Evolutionary conservation across 2,888 invertebrate species (phyloP).

Genomic region (Lissocephala sabroskyi): DNA sequence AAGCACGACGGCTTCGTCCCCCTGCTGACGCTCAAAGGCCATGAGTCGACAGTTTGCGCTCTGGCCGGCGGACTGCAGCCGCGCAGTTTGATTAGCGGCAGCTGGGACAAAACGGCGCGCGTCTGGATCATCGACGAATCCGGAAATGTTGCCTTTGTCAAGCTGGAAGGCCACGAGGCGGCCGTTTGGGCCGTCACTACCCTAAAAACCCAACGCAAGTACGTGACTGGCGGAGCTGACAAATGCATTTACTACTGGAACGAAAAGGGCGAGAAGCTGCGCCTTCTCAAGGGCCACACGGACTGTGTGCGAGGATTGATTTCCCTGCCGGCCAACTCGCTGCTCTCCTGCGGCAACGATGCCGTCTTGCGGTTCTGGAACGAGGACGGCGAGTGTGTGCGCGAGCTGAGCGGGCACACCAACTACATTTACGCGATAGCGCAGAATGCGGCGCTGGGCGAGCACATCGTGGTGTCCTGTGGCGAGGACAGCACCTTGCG

Average conservation of each 20-base stretch:
- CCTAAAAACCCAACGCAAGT: slow-evolving; percentile 66
- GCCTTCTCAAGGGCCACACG: slow-evolving; percentile 84
- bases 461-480: slow-evolving; percentile 82
- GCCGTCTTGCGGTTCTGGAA: slow-evolving; percentile 90
- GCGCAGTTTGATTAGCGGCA: slow-evolving; percentile 84
- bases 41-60: slow-evolving; percentile 75
- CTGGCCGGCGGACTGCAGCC: slow-evolving; percentile 73
- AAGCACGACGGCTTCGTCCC: slow-evolving; percentile 80
- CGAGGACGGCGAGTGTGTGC: slow-evolving; percentile 82
- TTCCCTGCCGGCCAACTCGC: slow-evolving; percentile 80
- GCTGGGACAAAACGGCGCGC: slow-evolving; percentile 93
- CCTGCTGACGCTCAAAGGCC: slow-evolving; percentile 81
- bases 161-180: slow-evolving; percentile 81
- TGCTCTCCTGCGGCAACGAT: slow-evolving; percentile 95
- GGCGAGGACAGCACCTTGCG: slow-evolving; percentile 92
- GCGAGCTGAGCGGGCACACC: slow-evolving; percentile 85
- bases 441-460: slow-evolving; percentile 74
- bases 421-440: slow-evolving; percentile 88
- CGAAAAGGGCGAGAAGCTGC: slow-evolving; percentile 78
- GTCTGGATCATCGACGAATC: slow-evolving; percentile 81
- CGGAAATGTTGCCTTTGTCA: slow-evolving; percentile 74
- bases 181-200: slow-evolving; percentile 89
- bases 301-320: slow-evolving; percentile 92
- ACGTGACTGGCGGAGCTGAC: slow-evolving; percentile 93
- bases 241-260: slow-evolving; percentile 90